These are phyloP conservation scores for Otis tarda DNA, from an alignment of 2,113 vertebrate species.

Conservation along the genomic window DNA sequence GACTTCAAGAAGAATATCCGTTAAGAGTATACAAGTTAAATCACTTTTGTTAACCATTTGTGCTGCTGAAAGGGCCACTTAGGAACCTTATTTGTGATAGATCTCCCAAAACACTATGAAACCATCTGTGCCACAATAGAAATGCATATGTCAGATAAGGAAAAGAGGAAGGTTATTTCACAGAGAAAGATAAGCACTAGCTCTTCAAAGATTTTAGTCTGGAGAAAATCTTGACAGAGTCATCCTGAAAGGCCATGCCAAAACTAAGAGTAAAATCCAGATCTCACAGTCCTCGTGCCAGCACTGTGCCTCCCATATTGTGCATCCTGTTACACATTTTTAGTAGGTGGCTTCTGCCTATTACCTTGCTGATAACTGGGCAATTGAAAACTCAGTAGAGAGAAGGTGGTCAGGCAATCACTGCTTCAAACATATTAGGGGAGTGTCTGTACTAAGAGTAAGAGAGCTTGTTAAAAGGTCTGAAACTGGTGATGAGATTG, in stretches of 20 bases:
- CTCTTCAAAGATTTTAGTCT: neutral
- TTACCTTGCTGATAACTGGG: neutral
- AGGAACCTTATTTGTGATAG: neutral
- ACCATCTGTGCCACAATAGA: neutral
- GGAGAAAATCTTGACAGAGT: neutral
- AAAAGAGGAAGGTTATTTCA: neutral
- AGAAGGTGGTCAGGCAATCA: neutral
- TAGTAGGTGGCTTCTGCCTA: neutral
- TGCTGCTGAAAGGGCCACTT: neutral
- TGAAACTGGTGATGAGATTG: neutral
- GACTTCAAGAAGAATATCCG: neutral
- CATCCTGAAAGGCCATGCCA: neutral
- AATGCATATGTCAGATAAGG: neutral
- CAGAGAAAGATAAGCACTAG: neutral
- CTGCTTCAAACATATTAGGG: neutral
- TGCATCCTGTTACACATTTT: neutral
- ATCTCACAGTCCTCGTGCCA: neutral
- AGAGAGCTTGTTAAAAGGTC: neutral
- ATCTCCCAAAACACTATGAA: neutral
- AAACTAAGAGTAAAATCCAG: neutral
- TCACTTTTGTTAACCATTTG: neutral
- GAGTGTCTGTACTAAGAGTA: neutral
- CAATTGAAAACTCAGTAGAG: neutral
- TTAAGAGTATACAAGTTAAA: neutral
- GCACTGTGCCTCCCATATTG: neutral